Conservation (phyloP, 2,797 vertebrate genomes). For the Molossus alvarezi region DNA sequence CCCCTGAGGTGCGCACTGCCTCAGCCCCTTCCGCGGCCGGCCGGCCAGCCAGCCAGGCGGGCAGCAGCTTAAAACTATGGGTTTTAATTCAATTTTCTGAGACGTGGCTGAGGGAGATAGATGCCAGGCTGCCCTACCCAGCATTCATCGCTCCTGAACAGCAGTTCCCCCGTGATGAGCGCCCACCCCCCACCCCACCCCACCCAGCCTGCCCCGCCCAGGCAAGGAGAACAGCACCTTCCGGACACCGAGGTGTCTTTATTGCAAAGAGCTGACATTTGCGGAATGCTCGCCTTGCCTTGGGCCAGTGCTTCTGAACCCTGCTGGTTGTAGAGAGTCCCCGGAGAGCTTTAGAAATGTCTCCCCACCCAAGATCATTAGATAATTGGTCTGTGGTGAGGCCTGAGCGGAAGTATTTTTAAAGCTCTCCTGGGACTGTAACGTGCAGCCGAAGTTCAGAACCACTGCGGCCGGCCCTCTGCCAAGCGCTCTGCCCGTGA, state of each 20-base stretch:
- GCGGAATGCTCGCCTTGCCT: neutral
- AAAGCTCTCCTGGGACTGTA: constrained; percentile 22
- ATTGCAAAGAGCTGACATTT: neutral
- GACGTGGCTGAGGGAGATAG: constrained; percentile 80
- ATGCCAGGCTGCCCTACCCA: constrained; percentile 82
- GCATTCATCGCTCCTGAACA: constrained; percentile 75
- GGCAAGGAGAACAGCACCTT: neutral
- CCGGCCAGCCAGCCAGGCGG: constrained; percentile 74
- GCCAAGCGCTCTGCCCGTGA: neutral
- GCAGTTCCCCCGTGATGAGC: neutral
- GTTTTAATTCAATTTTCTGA: constrained; percentile 84
- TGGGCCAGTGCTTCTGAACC: neutral
- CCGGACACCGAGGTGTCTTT: neutral
- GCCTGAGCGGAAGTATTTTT: constrained; percentile 4
- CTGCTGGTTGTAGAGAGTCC: neutral
- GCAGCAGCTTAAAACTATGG: constrained; percentile 77
- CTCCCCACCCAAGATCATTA: constrained; percentile 7
- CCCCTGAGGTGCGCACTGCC: constrained; percentile 42
- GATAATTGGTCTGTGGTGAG: constrained; percentile 48
- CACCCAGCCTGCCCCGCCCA: neutral
- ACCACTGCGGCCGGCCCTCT: neutral
- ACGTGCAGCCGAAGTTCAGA: neutral
- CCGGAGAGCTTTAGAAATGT: neutral
- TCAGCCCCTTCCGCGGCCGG: constrained; percentile 28
- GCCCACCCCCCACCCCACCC: neutral